Base-by-base conservation (phyloP, 2,113 vertebrate genomes). In the Xyliphius kryptos region DNA sequence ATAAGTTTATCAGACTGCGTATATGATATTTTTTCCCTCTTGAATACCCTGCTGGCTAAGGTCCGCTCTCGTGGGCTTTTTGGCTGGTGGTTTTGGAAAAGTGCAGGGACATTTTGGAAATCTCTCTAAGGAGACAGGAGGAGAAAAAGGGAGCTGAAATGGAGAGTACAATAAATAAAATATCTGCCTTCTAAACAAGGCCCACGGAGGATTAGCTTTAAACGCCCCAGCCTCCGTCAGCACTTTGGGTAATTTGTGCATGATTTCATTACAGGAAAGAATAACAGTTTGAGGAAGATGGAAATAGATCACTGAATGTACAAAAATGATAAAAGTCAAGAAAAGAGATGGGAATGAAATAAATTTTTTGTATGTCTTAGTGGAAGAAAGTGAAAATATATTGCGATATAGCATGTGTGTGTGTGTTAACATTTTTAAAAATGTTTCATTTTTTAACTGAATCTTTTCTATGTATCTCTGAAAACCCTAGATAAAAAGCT, bases 251-350 rank as follows among this genome's bases (percentile, higher is more conserved):
- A 80, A 85, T 85, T 87, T 86, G 77, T 74, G 73, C 77, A 75
- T 77, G 80, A 81, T 86, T 86, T 89, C 82, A 85, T 86, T 84
- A 84, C 79, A 74, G 80, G 55, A 68, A 76, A 76, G 83, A 81
- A 81, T 6, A 43, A 43, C 40, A 12, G 40, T 13, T 43, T 13
- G 11, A 43, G 9, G 78, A 79, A 68, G 77, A 80, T 77, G 77
- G 76, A 80, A 83, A 80, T 73, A 82, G 76, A 3, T 32, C n/a
- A n/a, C n/a, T n/a, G n/a, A n/a, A n/a, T n/a, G n/a, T n/a, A n/a
- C n/a, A n/a, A n/a, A n/a, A n/a, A n/a, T n/a, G n/a, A n/a, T n/a
- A n/a, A n/a, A n/a, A n/a, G n/a, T n/a, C n/a, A n/a, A n/a, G n/a
- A n/a, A n/a, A n/a, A n/a, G n/a, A n/a, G n/a, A n/a, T 5, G 7